These are phyloP conservation scores for Caligus rogercresseyi DNA, from an alignment of 1,140 invertebrate genomes.

Conservation along the genomic window DNA sequence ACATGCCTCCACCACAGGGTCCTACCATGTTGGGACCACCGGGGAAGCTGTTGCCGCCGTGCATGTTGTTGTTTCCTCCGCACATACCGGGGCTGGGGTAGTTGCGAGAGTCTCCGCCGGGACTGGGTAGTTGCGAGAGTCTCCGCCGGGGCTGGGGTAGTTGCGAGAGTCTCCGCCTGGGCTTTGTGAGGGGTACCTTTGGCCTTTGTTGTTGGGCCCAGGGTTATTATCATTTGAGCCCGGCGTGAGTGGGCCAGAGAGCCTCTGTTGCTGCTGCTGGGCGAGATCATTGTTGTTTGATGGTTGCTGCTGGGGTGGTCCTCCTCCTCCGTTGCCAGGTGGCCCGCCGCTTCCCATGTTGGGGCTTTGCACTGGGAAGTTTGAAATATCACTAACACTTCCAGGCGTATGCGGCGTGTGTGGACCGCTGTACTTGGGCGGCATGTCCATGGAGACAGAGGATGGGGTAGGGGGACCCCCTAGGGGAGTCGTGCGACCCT, in stretches of 20 bases:
- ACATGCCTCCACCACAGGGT: constrained; percentile 21
- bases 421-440: constrained; percentile 22
- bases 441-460: constrained; percentile 19
- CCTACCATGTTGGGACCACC: constrained; percentile 14
- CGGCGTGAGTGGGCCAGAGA: constrained; percentile 18
- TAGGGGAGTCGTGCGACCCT: constrained; percentile 20
- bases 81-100: not conserved
- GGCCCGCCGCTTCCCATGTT: not conserved
- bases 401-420: constrained; percentile 23
- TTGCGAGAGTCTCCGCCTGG: constrained; percentile 8
- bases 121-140: too few relatives aligned
- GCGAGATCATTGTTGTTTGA: constrained; percentile 1
- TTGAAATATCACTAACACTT: constrained; percentile 19
- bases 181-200: constrained; percentile 22
- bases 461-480: constrained; percentile 24
- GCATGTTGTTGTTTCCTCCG: constrained; percentile 7
- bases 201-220: constrained; percentile 20
- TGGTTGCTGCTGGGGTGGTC: not conserved
- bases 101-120: not conserved
- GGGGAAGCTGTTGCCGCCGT: constrained; percentile 18
- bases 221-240: not conserved
- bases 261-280: constrained; percentile 20
- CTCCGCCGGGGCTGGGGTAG: not conserved
- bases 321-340: not conserved
- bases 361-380: constrained; percentile 17